A percentile compares a stretch with the other conserved stretches of the same genome.
phyloP scores from a whole-genome alignment of 1,140 invertebrate species.

The Helicorthomorpha holstii region DNA sequence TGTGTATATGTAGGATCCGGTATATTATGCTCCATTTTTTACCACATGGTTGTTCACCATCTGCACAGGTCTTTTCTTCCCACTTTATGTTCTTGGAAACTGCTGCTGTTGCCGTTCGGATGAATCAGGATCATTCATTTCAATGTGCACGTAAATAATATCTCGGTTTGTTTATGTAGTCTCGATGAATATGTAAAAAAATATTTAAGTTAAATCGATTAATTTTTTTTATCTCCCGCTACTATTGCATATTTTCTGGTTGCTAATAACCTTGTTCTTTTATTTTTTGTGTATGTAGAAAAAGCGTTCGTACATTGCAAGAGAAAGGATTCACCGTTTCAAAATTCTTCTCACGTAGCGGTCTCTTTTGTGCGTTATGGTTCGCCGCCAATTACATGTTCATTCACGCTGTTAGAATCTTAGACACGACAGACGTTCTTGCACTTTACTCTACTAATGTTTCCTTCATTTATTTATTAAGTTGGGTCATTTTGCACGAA shows the following conservation, averaged over 20 bases:
- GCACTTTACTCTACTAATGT: slow-evolving; percentile 84
- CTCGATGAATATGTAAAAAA: too few relatives aligned
- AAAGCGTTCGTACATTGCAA: slow-evolving; percentile 19
- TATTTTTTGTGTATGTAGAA: slow-evolving; percentile 15
- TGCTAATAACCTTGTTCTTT: too few relatives aligned
- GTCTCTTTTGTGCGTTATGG: slow-evolving; percentile 76
- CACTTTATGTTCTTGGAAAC: slow-evolving; percentile 62
- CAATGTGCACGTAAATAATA: slow-evolving; percentile 42
- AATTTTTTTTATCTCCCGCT: too few relatives aligned
- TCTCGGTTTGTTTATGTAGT: too few relatives aligned
- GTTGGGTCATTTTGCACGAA: slow-evolving; percentile 89
- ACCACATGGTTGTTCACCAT: slow-evolving; percentile 90
- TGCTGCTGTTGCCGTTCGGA: slow-evolving; percentile 30
- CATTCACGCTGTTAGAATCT: slow-evolving; percentile 60
- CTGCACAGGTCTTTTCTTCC: slow-evolving; percentile 79
- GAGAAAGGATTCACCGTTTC: slow-evolving; percentile 17
- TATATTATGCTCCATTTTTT: slow-evolving; percentile 76
- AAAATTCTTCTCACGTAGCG: slow-evolving; percentile 40
- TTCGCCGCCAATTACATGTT: slow-evolving; percentile 85
- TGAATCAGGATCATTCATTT: slow-evolving; percentile 11
- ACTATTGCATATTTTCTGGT: too few relatives aligned
- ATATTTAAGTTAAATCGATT: too few relatives aligned
- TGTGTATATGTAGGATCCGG: not conserved
- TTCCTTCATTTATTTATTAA: slow-evolving; percentile 78
- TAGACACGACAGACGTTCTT: slow-evolving; percentile 78